Conservation (phyloP, 2,797 vertebrate genomes). For the Enoplosus armatus region DNA sequence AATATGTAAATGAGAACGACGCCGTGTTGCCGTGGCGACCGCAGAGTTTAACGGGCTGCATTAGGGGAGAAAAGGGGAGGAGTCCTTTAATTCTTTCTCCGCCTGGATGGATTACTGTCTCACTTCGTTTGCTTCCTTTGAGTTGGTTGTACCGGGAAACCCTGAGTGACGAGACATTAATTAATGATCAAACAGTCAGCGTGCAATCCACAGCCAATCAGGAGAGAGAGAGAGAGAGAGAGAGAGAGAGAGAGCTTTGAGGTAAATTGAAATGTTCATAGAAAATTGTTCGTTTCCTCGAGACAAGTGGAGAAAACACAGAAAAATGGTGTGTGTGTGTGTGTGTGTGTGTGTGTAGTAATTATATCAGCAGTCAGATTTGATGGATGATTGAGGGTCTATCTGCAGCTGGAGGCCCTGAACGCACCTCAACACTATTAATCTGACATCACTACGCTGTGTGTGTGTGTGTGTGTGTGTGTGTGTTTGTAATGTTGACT, state of each 20-base stretch:
- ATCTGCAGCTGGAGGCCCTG: slow-evolving; percentile 57
- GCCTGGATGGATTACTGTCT: too few species aligned
- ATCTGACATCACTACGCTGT: slow-evolving; percentile 46
- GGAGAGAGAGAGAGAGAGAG: neutral
- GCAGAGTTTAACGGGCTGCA: too few species aligned
- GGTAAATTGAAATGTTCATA: slow-evolving; percentile 64
- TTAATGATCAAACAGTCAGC: slow-evolving; percentile 20
- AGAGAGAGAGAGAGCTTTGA: slow-evolving; percentile 1
- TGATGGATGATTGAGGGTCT: slow-evolving; percentile 75
- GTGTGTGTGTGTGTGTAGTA: slow-evolving; percentile 53
- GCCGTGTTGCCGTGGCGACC: too few species aligned
- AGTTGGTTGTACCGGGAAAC: neutral
- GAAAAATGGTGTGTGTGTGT: slow-evolving; percentile 54
- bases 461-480: slow-evolving; percentile 18
- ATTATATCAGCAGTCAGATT: slow-evolving; percentile 71
- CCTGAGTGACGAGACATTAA: slow-evolving; percentile 19
- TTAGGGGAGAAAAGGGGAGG: neutral
- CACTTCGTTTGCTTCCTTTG: too few species aligned
- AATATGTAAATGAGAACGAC: too few species aligned
- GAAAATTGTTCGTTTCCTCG: slow-evolving; percentile 66
- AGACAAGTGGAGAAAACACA: slow-evolving; percentile 60
- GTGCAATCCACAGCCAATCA: slow-evolving; percentile 26
- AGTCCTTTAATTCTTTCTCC: neutral
- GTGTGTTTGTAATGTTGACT: slow-evolving; percentile 8
- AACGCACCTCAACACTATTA: slow-evolving; percentile 54